Conservation (phyloP, 1,140 invertebrate species). For the Drosophila leontia region DNA sequence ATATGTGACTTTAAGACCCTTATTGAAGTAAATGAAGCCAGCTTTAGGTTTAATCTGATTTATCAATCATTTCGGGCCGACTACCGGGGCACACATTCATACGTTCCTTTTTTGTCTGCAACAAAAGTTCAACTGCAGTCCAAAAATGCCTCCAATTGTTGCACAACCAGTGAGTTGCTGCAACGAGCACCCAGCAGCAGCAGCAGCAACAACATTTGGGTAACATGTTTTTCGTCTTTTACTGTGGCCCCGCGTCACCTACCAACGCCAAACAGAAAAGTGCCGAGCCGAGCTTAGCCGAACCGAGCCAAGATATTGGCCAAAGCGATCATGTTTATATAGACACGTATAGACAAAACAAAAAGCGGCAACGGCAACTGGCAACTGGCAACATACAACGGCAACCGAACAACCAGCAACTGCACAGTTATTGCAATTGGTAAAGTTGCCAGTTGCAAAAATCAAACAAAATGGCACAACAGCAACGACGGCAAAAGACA, state of each 20-base stretch:
- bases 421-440: constrained; percentile 70
- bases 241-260: constrained; percentile 29
- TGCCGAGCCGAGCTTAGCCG: constrained; percentile 4
- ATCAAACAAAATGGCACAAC: constrained; percentile 68
- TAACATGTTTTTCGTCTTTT: constrained; percentile 65
- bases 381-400: constrained; percentile 21
- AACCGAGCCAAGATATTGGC: constrained; percentile 66
- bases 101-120: constrained; percentile 12
- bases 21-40: not conserved
- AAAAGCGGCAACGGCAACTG: constrained; percentile 20
- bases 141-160: constrained; percentile 64
- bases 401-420: constrained; percentile 16
- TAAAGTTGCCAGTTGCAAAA: constrained; percentile 67
- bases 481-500: constrained; percentile 36
- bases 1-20: not conserved
- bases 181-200: constrained; percentile 20
- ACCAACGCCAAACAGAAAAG: constrained; percentile 50
- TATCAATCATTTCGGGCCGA: constrained; percentile 16
- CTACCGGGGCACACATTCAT: not conserved
- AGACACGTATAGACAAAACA: constrained; percentile 65
- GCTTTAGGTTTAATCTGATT: constrained; percentile 32
- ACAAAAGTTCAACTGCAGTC: constrained; percentile 38
- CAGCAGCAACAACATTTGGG: constrained; percentile 54
- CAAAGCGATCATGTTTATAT: constrained; percentile 79
- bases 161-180: constrained; percentile 52